phyloP scores from a whole-genome alignment of 1,140 invertebrate species.

The Achatina immaculata region DNA sequence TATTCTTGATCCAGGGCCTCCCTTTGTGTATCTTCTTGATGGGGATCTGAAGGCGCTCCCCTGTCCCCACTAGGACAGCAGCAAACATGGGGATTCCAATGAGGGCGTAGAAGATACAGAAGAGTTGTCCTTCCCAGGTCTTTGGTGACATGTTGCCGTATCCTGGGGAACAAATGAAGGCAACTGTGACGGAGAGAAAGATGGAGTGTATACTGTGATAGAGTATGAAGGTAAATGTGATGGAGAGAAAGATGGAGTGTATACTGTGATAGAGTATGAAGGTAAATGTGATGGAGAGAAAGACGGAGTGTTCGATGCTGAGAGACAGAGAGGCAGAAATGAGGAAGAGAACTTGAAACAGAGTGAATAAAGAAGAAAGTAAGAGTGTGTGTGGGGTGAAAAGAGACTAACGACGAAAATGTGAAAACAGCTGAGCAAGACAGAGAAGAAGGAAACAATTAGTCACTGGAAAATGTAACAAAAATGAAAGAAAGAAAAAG shows the following conservation, averaged over 20 bases:
- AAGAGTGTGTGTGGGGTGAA: too few species aligned
- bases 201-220: too few species aligned
- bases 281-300: background rate
- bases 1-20: slow-evolving; percentile 38
- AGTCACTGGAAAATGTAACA: too few species aligned
- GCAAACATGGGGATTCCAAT: slow-evolving; percentile 55
- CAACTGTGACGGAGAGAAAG: background rate
- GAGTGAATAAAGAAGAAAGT: background rate
- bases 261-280: background rate
- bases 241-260: background rate
- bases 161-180: slow-evolving; percentile 42
- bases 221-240: too few species aligned
- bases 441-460: too few species aligned
- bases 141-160: slow-evolving; percentile 60
- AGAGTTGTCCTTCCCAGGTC: slow-evolving; percentile 50
- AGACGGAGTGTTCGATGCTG: background rate
- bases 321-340: background rate
- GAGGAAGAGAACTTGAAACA: background rate
- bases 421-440: too few species aligned
- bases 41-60: slow-evolving; percentile 43
- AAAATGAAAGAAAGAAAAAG: too few species aligned
- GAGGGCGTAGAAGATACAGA: slow-evolving; percentile 56
- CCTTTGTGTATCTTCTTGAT: slow-evolving; percentile 43
- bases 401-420: too few species aligned
- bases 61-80: slow-evolving; percentile 45